A percentile compares a stretch with the other conserved stretches of the same genome.
Conservation (phyloP, 2,888 invertebrate genomes). For the Watsonalla binaria region DNA sequence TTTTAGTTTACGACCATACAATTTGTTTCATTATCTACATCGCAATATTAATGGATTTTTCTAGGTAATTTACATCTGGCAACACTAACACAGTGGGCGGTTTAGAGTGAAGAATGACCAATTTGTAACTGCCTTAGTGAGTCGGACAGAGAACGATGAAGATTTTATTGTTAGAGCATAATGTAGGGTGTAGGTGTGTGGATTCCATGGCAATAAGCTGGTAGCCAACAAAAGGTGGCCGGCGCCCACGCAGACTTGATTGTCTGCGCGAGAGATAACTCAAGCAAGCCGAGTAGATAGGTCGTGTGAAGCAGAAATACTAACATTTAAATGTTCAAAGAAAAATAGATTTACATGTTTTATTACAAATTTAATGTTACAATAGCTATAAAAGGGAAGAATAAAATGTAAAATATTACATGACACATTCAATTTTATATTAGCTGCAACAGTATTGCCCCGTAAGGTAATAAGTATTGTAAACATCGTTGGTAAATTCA, state of each 20-base stretch:
- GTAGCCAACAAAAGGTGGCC: constrained; percentile 50
- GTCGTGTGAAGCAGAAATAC: constrained; percentile 19
- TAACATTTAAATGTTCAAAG: constrained; percentile 2
- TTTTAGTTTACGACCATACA: too few species aligned
- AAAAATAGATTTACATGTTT: neutral
- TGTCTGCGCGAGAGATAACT: constrained; percentile 46
- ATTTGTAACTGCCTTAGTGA: constrained; percentile 60
- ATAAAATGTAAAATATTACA: neutral
- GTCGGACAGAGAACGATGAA: constrained; percentile 53
- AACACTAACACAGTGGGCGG: constrained; percentile 44
- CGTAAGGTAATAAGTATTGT: too few species aligned
- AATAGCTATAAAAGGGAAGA: neutral
- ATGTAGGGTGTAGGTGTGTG: constrained; percentile 47
- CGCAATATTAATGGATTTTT: neutral
- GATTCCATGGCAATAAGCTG: constrained; percentile 55
- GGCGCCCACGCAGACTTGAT: constrained; percentile 50
- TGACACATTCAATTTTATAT: neutral
- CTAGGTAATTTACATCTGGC: constrained; percentile 6
- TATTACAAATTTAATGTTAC: neutral
- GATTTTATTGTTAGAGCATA: constrained; percentile 62
- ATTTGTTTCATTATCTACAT: too few species aligned
- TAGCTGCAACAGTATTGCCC: too few species aligned
- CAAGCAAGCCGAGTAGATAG: constrained; percentile 27
- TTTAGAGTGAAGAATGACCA: constrained; percentile 58
- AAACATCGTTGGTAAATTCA: too few species aligned